A percentile compares a stretch with the other conserved stretches of the same genome.
Conservation (phyloP, 2,888 invertebrate genomes). For the Folsomia manolachei region DNA sequence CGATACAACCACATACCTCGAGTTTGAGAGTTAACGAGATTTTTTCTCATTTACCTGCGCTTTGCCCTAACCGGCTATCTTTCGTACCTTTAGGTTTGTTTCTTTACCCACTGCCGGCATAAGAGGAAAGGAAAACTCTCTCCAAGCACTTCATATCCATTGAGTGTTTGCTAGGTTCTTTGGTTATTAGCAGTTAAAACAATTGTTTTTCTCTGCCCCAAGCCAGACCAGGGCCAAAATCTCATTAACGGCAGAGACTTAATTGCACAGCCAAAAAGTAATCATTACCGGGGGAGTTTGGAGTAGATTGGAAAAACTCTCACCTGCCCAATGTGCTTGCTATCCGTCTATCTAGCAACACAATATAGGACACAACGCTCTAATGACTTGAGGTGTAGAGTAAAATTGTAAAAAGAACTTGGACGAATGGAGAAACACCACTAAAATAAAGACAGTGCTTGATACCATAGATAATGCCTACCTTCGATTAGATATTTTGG, state of each 20-base stretch:
- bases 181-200: not conserved
- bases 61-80: not conserved
- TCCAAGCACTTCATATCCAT: too few species aligned
- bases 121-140: too few species aligned
- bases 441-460: not conserved
- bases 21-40: not conserved
- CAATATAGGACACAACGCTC: not conserved
- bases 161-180: not conserved
- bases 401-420: not conserved
- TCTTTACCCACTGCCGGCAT: too few species aligned
- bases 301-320: not conserved
- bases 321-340: too few species aligned
- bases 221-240: constrained; percentile 34
- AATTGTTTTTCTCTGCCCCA: constrained; percentile 21
- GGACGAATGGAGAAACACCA: not conserved
- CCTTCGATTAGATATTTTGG: not conserved
- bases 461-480: not conserved
- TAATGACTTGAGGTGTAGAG: not conserved
- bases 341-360: not conserved
- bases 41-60: not conserved
- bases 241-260: constrained; percentile 47
- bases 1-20: not conserved
- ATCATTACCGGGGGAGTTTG: not conserved
- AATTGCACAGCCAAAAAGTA: constrained; percentile 37
- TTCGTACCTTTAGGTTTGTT: not conserved